Percentiles rank a stretch among this genome's conserved stretches.
Conservation (phyloP, 1,140 invertebrate species). For the Arctopsyche grandis region DNA sequence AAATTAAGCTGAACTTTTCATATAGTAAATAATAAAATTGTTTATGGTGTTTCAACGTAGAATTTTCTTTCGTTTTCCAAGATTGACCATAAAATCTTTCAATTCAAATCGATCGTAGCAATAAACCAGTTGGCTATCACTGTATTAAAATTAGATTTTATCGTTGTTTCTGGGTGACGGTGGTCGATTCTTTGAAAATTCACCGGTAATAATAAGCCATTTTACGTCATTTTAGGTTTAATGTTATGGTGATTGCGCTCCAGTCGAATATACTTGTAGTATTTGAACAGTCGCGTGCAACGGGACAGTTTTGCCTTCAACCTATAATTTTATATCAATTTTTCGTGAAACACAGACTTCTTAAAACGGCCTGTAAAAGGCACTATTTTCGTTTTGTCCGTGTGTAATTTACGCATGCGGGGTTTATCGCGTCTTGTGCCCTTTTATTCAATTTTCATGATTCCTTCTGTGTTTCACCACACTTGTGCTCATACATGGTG, state of each 20-base stretch:
- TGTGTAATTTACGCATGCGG: not conserved
- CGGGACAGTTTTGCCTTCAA: constrained; percentile 12
- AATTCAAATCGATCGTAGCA: too few species aligned
- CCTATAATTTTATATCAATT: constrained; percentile 30
- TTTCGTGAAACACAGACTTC: constrained; percentile 12
- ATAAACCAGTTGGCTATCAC: too few species aligned
- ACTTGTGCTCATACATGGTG: too few species aligned
- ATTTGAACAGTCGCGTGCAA: constrained; percentile 21
- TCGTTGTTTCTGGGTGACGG: not conserved
- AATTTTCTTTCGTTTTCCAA: too few species aligned
- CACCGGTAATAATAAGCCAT: constrained; percentile 15
- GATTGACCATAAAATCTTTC: too few species aligned
- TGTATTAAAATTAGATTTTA: too few species aligned
- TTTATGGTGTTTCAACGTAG: too few species aligned
- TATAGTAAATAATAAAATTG: too few species aligned
- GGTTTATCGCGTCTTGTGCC: too few species aligned
- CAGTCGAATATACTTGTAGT: constrained; percentile 18
- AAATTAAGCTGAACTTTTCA: too few species aligned
- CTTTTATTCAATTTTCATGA: not conserved
- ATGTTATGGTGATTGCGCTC: constrained; percentile 14
- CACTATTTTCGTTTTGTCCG: not conserved
- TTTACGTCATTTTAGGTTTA: not conserved
- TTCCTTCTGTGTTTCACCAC: not conserved
- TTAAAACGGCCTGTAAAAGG: not conserved
- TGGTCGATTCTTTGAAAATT: not conserved